Conservation (phyloP, 2,888 invertebrate species). For the Ditylenchus weischeri region DNA sequence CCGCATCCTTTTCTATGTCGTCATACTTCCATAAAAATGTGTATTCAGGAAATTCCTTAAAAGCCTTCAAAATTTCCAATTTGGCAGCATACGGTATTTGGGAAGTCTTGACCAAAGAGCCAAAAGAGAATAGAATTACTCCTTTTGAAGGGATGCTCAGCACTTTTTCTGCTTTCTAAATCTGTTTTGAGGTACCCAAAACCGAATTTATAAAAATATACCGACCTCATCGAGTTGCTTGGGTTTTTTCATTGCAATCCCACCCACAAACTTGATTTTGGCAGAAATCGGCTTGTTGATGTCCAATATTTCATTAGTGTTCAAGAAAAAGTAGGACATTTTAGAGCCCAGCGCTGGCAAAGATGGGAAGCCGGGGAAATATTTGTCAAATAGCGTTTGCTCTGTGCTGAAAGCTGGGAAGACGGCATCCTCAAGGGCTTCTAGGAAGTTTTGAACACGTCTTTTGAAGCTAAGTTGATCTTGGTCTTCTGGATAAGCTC, state of each 20-base stretch:
- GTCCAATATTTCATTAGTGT: constrained; percentile 46
- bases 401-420: neutral
- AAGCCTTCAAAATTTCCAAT: constrained; percentile 17
- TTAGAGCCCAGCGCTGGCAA: neutral
- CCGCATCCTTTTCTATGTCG: constrained; percentile 9
- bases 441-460: constrained; percentile 3
- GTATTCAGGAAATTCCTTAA: constrained; percentile 25
- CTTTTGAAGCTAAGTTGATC: neutral
- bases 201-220: too few relatives aligned
- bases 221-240: neutral
- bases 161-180: constrained; percentile 8
- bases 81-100: constrained; percentile 18
- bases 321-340: constrained; percentile 34
- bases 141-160: constrained; percentile 21
- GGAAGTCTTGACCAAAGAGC: constrained; percentile 20
- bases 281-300: constrained; percentile 32
- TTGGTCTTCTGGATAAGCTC: neutral
- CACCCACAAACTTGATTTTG: constrained; percentile 48
- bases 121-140: constrained; percentile 26
- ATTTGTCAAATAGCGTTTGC: constrained; percentile 1
- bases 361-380: constrained; percentile 2
- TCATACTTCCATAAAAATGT: constrained; percentile 25
- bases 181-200: too few relatives aligned
- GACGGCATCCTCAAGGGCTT: neutral
- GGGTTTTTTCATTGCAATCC: constrained; percentile 21